phyloP scores from a whole-genome alignment of 1,140 invertebrate species.

The Trichonephila clavipes region DNA sequence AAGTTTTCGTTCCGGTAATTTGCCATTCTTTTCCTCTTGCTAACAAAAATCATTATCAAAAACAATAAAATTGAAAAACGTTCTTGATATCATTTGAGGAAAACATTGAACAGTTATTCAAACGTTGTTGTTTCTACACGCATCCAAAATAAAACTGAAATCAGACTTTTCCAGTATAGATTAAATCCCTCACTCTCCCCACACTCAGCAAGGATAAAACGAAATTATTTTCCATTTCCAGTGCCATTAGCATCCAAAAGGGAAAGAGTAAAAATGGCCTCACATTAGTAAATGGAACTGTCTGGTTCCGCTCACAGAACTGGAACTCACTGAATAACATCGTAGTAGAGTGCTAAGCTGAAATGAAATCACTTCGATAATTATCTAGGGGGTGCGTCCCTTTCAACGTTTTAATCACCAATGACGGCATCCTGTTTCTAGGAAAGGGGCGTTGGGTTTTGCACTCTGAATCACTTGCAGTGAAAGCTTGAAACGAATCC shows the following conservation, averaged over 20 bases:
- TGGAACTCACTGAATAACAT: slow-evolving; percentile 32
- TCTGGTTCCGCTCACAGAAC: slow-evolving; percentile 14
- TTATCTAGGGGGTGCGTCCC: slow-evolving; percentile 41
- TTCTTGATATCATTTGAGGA: background rate
- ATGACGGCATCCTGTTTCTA: slow-evolving; percentile 1
- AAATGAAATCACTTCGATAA: slow-evolving; percentile 55
- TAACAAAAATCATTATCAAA: too few species aligned
- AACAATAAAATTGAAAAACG: too few species aligned
- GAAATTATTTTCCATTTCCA: slow-evolving; percentile 37
- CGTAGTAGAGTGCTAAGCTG: slow-evolving; percentile 23
- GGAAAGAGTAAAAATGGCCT: background rate
- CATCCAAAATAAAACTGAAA: background rate
- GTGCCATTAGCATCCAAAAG: slow-evolving; percentile 20
- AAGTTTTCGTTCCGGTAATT: too few species aligned
- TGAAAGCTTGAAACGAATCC: slow-evolving; percentile 22
- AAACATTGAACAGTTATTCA: background rate
- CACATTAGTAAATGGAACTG: slow-evolving; percentile 46
- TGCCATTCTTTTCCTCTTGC: too few species aligned
- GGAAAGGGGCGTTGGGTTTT: background rate
- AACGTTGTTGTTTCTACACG: background rate
- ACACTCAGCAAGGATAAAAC: background rate
- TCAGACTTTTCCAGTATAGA: background rate
- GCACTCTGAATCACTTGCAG: slow-evolving; percentile 20
- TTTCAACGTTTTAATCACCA: slow-evolving; percentile 54
- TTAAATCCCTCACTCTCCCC: background rate